Evolutionary conservation across 2,113 vertebrate species (phyloP), one percentile per base, ranked within the genome.

Genomic region (Otolemur garnettii): DNA sequence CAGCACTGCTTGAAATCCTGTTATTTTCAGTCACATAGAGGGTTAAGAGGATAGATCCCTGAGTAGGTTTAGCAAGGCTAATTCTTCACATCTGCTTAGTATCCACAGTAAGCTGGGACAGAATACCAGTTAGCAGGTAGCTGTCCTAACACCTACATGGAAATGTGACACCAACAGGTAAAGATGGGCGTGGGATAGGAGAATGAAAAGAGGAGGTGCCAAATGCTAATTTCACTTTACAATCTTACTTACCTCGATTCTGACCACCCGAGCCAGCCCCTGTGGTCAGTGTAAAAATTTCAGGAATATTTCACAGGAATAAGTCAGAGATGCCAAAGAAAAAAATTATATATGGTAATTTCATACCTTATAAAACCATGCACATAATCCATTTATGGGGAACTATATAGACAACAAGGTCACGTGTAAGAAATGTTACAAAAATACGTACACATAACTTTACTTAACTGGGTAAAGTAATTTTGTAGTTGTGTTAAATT

Each of bases 211-310:
- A 4, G 42, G 22, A 57, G 2, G 8, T 15, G 62, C 45, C 83
- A 86, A 91, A 90, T 15, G 15, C 18, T 88, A 90, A 85, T 69
- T 90, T 28, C 13, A 84, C 77, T 75, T 90, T n/a, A 89, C 17
- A 84, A 19, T 71, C 75, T 75, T 45, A 77, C 24, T 60, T 42
- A 57, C 12, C 8, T 50, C 8, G 8, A 95, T 71, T 72, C 35
- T 79, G 26, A 95, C 30, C 42, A 74, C 85, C 57, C 62, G 59
- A 94, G 80, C 38, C 75, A 75, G 74, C 1, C 42, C 68, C 42
- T 69, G 8, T 35, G 80, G 55, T 68, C 87, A 60, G 2, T 78
- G 5, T 30, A 92, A 96, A 93, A 69, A 59, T 35, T 45, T 91
- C 24, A 68, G 21, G 64, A 90, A 8, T 96, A 71, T 85, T 87